Conservation (phyloP, 1,140 invertebrate species). For the Ridgeia piscesae region DNA sequence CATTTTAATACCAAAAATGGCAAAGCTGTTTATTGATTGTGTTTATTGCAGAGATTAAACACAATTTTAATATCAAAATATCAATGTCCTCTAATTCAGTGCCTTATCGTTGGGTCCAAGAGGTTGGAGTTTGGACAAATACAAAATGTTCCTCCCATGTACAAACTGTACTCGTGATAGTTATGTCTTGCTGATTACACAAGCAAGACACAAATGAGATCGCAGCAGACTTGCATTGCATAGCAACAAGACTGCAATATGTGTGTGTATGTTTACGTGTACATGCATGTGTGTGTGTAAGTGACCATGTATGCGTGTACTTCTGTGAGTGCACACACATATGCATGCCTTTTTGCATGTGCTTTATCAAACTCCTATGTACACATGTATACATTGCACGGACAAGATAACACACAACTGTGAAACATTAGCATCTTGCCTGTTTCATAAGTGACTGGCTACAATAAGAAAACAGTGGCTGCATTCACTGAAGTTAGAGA, state of each 20-base stretch:
- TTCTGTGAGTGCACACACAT: background rate
- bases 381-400: background rate
- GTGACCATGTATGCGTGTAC: too few relatives aligned
- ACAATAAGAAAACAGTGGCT: background rate
- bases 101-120: background rate
- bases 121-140: background rate
- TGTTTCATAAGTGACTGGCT: background rate
- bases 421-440: too few relatives aligned
- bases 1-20: background rate
- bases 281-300: background rate
- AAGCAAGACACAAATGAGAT: background rate
- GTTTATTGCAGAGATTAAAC: background rate
- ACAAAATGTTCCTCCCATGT: background rate
- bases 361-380: conserved; percentile 6
- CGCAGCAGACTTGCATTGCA: background rate
- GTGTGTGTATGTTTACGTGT: background rate
- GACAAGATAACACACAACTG: background rate
- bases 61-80: background rate
- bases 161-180: background rate
- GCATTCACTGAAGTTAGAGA: background rate
- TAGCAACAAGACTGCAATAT: background rate
- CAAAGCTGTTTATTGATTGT: background rate
- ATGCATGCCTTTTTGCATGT: conserved; percentile 20
- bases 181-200: background rate
- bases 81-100: background rate